A percentile compares a stretch with the other conserved stretches of the same genome.
Evolutionary conservation across 2,888 invertebrate genomes (phyloP).

Genomic region (Podotricha telesiphe): DNA sequence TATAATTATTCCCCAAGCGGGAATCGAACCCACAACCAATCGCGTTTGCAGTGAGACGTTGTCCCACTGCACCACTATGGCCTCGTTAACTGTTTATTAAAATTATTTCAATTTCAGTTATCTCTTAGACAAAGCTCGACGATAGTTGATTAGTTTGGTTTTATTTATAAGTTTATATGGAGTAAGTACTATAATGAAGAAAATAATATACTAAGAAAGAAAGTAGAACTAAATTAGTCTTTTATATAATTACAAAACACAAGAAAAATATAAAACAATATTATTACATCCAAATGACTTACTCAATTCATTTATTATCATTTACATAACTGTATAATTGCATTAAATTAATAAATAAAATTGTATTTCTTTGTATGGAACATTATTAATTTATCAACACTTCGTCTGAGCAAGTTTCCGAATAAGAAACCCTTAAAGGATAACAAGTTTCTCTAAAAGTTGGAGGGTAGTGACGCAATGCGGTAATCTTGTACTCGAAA

Average conservation of each 20-base stretch:
- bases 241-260: not conserved
- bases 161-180: no score
- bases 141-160: no score
- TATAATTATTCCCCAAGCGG: no score
- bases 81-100: no score
- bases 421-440: constrained; percentile 30
- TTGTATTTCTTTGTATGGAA: constrained; percentile 2
- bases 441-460: constrained; percentile 29
- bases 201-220: no score
- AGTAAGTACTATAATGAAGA: no score
- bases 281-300: not conserved
- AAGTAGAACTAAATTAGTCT: no score
- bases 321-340: not conserved
- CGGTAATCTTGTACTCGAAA: constrained; percentile 20
- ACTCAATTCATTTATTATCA: not conserved
- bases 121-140: no score
- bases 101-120: no score
- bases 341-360: constrained; percentile 19
- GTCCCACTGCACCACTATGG: no score
- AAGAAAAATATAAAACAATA: not conserved
- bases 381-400: constrained; percentile 18
- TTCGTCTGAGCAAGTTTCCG: constrained; percentile 14
- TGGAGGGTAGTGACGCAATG: constrained; percentile 28
- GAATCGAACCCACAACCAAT: no score
- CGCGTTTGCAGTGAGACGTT: no score